Evolutionary conservation across 1,140 invertebrate genomes (phyloP).

Genomic region (Carposina sasakii): DNA sequence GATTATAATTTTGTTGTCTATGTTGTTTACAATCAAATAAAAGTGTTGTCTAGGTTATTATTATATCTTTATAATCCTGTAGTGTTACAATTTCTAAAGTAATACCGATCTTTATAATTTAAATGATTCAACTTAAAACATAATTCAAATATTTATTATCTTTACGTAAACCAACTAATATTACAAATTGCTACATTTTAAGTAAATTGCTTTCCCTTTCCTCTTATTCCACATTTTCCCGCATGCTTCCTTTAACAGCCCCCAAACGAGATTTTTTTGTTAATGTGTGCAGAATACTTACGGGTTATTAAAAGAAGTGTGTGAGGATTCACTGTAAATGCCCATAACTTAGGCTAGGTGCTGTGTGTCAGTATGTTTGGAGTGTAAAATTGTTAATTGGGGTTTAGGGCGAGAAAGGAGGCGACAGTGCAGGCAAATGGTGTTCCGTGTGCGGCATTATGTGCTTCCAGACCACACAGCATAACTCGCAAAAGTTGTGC

Average conservation of each 20-base stretch:
- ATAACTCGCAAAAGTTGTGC: constrained; percentile 71
- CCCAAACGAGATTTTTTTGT: constrained; percentile 38
- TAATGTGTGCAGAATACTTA: constrained; percentile 69
- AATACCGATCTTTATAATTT: too few species aligned
- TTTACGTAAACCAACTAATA: too few species aligned
- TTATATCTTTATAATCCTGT: too few species aligned
- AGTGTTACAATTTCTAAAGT: too few species aligned
- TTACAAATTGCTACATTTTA: too few species aligned
- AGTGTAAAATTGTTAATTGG: constrained; percentile 63
- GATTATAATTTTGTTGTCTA: too few species aligned
- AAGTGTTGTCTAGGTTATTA: too few species aligned
- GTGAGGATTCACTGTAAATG: constrained; percentile 40
- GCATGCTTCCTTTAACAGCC: constrained; percentile 71
- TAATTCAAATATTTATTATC: too few species aligned
- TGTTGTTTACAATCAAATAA: too few species aligned
- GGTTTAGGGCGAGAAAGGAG: constrained; percentile 67
- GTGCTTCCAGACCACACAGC: constrained; percentile 67
- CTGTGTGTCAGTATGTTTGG: constrained; percentile 26
- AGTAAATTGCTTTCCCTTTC: not conserved
- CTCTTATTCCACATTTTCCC: constrained; percentile 27
- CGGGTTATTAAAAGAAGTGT: constrained; percentile 71
- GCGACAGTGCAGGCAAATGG: constrained; percentile 57
- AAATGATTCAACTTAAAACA: too few species aligned
- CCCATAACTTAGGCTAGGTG: constrained; percentile 24
- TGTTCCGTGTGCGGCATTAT: constrained; percentile 71